phyloP scores from a whole-genome alignment of 2,888 invertebrate genomes.

The Crocallis elinguaria region DNA sequence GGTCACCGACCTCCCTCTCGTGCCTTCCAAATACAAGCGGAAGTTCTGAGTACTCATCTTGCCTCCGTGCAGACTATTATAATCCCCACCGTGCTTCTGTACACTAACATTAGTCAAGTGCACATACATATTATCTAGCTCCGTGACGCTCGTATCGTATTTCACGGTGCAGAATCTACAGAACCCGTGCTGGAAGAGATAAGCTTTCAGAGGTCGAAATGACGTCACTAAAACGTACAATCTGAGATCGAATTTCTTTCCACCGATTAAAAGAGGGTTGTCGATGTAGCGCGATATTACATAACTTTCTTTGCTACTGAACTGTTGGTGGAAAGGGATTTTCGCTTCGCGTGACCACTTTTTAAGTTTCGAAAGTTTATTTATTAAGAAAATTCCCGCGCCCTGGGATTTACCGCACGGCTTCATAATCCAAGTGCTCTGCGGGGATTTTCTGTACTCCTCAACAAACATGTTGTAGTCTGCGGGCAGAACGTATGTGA shows the following conservation, averaged over 20 bases:
- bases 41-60: slow-evolving; percentile 98
- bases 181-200: slow-evolving; percentile 96
- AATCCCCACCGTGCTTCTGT: slow-evolving; percentile 98
- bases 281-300: slow-evolving; percentile 99
- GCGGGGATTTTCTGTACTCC: slow-evolving; percentile 96
- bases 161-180: slow-evolving; percentile 98
- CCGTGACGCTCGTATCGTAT: slow-evolving; percentile 95
- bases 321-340: slow-evolving; percentile 92
- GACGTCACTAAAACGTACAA: slow-evolving; percentile 97
- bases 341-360: slow-evolving; percentile 95
- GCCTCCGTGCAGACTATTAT: slow-evolving; percentile 97
- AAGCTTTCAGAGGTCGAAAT: slow-evolving; percentile 96
- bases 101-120: slow-evolving; percentile 99
- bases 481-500: slow-evolving; percentile 96
- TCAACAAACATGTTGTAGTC: slow-evolving; percentile 99
- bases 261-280: slow-evolving; percentile 97
- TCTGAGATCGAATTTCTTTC: slow-evolving; percentile 97
- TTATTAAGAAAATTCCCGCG: slow-evolving; percentile 97
- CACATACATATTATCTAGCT: slow-evolving; percentile 97
- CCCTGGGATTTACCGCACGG: slow-evolving; percentile 98
- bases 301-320: slow-evolving; percentile 93
- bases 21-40: slow-evolving; percentile 95
- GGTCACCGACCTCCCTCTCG: slow-evolving; percentile 94
- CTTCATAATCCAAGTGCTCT: slow-evolving; percentile 99
- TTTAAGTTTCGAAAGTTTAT: slow-evolving; percentile 96